These are phyloP conservation scores for Eurois occulta DNA, from an alignment of 2,888 invertebrate genomes.

Conservation along the genomic window DNA sequence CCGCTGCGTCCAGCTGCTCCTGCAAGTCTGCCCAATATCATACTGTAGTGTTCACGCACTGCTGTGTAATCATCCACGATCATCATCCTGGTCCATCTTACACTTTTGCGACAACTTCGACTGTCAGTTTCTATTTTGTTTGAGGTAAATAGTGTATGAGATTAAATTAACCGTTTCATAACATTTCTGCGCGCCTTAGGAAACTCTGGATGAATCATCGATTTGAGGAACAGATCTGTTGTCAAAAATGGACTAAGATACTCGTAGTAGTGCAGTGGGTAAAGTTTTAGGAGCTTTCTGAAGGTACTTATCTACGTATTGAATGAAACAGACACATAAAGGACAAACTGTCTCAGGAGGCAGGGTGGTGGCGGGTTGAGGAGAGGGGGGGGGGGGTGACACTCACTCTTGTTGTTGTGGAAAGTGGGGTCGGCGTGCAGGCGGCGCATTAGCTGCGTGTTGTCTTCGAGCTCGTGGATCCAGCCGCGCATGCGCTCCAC, in stretches of 20 bases:
- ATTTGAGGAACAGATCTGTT: background rate
- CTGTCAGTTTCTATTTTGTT: background rate
- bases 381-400: background rate
- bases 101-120: background rate
- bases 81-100: background rate
- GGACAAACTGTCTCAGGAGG: no score
- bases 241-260: background rate
- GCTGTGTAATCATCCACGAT: background rate
- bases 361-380: no score
- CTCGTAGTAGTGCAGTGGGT: background rate
- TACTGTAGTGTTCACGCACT: background rate
- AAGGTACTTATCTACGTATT: background rate
- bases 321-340: background rate
- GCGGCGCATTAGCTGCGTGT: conserved; percentile 86
- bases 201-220: background rate
- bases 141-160: background rate
- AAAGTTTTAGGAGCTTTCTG: background rate
- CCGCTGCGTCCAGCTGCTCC: conserved; percentile 91
- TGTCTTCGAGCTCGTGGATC: conserved; percentile 87
- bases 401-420: conserved; percentile 84
- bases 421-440: conserved; percentile 91
- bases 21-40: conserved; percentile 86
- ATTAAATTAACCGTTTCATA: background rate
- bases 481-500: conserved; percentile 87
- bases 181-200: background rate